These are phyloP conservation scores for Halictus quadricinctus DNA, from an alignment of 2,888 invertebrate species.

Conservation along the genomic window DNA sequence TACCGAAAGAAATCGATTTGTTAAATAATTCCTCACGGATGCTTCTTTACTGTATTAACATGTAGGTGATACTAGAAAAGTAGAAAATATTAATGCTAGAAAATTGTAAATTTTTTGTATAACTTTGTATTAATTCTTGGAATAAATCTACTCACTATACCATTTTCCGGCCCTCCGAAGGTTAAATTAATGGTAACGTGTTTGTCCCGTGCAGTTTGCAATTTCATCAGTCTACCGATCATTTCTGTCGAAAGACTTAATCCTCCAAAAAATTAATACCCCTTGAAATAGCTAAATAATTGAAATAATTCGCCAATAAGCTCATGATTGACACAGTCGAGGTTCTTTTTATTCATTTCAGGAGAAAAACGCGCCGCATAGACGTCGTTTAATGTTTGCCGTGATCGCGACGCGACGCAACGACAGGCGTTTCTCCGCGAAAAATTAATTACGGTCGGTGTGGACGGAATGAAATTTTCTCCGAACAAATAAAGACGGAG, in stretches of 20 bases:
- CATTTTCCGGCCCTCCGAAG: too few relatives aligned
- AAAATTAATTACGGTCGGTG: conserved; percentile 27
- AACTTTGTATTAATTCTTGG: too few relatives aligned
- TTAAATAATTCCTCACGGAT: too few relatives aligned
- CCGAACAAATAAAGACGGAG: neutral
- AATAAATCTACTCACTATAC: too few relatives aligned
- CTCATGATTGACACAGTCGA: neutral
- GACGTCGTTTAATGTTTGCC: neutral
- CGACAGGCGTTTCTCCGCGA: neutral
- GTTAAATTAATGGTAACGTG: too few relatives aligned
- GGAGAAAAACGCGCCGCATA: neutral
- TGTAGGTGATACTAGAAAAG: too few relatives aligned
- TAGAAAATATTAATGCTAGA: too few relatives aligned
- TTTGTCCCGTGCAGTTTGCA: too few relatives aligned
- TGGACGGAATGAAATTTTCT: conserved; percentile 11
- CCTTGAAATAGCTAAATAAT: neutral
- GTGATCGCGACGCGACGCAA: neutral
- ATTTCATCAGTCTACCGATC: too few relatives aligned
- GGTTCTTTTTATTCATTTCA: neutral
- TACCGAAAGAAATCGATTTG: too few relatives aligned
- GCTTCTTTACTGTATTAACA: too few relatives aligned
- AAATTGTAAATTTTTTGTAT: too few relatives aligned
- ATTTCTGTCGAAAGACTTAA: neutral
- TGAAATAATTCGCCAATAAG: neutral
- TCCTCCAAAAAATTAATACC: neutral